Conservation (phyloP, 2,888 invertebrate species). For the Cryptosula pallasiana region DNA sequence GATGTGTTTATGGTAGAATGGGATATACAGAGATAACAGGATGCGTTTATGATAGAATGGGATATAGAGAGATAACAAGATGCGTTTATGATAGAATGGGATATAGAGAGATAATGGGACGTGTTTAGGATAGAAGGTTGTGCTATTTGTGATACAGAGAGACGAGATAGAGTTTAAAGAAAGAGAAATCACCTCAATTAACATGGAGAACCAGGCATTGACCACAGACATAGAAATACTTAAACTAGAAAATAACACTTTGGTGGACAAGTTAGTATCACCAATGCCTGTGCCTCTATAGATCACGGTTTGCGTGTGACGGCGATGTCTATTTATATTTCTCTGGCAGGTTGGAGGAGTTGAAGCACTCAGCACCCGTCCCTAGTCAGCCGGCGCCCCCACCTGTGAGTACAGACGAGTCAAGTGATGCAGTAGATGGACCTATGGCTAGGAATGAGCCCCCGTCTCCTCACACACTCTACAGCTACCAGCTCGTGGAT, state of each 20-base stretch:
- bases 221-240: neutral
- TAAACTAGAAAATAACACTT: neutral
- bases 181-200: neutral
- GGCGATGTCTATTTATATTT: neutral
- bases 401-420: neutral
- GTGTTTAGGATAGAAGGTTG: too few species aligned
- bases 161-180: neutral
- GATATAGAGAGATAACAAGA: too few species aligned
- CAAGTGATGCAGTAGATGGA: neutral
- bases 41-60: too few species aligned
- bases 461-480: neutral
- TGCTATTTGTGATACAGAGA: neutral
- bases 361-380: neutral
- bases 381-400: neutral
- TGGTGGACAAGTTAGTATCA: constrained; percentile 1
- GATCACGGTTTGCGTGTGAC: neutral
- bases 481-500: constrained; percentile 24
- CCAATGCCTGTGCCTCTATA: neutral
- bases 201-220: neutral
- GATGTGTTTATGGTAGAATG: too few species aligned
- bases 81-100: too few species aligned
- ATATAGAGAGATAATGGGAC: too few species aligned
- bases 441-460: neutral
- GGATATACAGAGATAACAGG: too few species aligned
- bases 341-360: neutral